A percentile compares a stretch with the other conserved stretches of the same genome.
Evolutionary conservation across 2,113 vertebrate species (phyloP).

Genomic region (Oncorhynchus keta): DNA sequence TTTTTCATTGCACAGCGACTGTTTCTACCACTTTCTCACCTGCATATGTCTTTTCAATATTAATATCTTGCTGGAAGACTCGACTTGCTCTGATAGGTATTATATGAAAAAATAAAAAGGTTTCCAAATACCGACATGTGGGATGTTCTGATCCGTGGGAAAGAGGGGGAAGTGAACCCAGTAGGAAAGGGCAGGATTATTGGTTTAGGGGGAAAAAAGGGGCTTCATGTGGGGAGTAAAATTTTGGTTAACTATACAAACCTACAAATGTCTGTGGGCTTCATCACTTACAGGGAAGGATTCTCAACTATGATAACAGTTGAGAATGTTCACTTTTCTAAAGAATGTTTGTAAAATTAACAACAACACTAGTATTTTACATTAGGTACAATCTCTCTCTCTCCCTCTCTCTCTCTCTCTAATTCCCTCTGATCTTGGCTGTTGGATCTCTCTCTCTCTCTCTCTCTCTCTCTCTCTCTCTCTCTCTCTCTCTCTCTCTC

Average conservation of each 20-base stretch:
- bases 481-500: not conserved
- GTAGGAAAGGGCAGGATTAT: constrained; percentile 60
- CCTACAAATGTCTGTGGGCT: not conserved
- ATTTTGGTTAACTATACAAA: not conserved
- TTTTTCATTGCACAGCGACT: constrained; percentile 28
- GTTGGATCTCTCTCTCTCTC: not conserved
- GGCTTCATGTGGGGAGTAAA: not conserved
- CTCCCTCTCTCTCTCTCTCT: too few species aligned
- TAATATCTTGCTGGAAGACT: constrained; percentile 57
- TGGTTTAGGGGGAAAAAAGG: constrained; percentile 57
- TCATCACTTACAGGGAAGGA: not conserved
- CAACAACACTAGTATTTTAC: not conserved
- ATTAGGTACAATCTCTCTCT: not conserved
- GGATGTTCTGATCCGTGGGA: constrained; percentile 66
- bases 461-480: too few species aligned
- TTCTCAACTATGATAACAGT: not conserved
- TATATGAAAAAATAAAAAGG: constrained; percentile 50
- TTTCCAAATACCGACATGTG: constrained; percentile 61
- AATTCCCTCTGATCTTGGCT: too few species aligned
- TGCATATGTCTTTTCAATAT: constrained; percentile 64
- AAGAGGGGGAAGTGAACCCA: constrained; percentile 51
- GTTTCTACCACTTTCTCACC: constrained; percentile 23
- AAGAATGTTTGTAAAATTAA: not conserved
- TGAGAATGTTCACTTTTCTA: too few species aligned
- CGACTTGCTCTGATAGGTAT: constrained; percentile 55